These are phyloP conservation scores for Oncopeltus fasciatus DNA, from an alignment of 1,140 invertebrate genomes.

Conservation along the genomic window DNA sequence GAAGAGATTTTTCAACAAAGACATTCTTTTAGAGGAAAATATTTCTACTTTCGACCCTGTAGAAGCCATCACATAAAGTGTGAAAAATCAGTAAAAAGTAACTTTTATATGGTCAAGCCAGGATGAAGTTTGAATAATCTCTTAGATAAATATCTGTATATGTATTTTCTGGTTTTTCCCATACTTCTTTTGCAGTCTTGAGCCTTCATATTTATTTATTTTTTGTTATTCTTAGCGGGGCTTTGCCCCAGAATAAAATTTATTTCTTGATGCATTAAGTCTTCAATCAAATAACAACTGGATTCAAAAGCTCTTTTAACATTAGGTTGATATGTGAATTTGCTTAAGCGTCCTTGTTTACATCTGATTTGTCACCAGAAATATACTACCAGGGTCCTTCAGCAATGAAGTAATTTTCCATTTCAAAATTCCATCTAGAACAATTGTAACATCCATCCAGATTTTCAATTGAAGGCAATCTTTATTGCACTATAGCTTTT, in stretches of 20 bases:
- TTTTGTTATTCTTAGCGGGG: no score
- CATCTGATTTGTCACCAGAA: not conserved
- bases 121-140: no score
- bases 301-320: not conserved
- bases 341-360: not conserved
- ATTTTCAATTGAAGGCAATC: not conserved
- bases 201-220: no score
- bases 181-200: not conserved
- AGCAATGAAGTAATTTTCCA: not conserved
- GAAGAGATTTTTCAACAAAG: not conserved
- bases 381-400: not conserved
- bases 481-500: not conserved
- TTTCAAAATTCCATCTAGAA: not conserved
- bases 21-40: no score
- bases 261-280: no score
- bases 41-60: no score
- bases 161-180: conserved; percentile 5
- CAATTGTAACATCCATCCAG: not conserved
- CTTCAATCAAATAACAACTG: not conserved
- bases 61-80: not conserved
- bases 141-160: no score
- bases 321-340: not conserved
- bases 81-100: no score
- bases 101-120: no score
- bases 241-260: no score